Evolutionary conservation across 2,888 invertebrate genomes (phyloP).

Genomic region (Drosophila ustulata): DNA sequence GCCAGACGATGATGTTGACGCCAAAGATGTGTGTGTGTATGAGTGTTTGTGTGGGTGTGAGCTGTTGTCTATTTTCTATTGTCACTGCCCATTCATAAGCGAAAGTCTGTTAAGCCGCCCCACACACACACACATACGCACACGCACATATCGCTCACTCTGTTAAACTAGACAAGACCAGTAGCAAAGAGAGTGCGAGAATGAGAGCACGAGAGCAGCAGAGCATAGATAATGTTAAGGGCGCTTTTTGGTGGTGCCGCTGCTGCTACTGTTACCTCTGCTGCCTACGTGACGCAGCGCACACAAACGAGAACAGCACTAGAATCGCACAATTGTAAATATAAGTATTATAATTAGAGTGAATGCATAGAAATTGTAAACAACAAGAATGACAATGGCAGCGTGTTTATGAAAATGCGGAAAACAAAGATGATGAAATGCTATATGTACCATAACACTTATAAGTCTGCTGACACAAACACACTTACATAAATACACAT

Average conservation of each 20-base stretch:
- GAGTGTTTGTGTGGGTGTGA: conserved; percentile 28
- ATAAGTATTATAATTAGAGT: conserved; percentile 16
- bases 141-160: conserved; percentile 13
- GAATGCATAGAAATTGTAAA: conserved; percentile 26
- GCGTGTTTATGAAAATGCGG: not conserved
- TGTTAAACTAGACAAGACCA: conserved; percentile 36
- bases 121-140: conserved; percentile 9
- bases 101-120: conserved; percentile 51
- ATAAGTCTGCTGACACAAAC: conserved; percentile 16
- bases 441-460: conserved; percentile 15
- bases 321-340: conserved; percentile 53
- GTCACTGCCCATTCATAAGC: conserved; percentile 48
- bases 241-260: conserved; percentile 34
- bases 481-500: not conserved
- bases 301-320: conserved; percentile 46
- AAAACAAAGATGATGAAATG: conserved; percentile 11
- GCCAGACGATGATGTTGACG: conserved; percentile 33
- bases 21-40: conserved; percentile 15
- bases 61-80: conserved; percentile 42
- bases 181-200: conserved; percentile 13
- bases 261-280: not conserved
- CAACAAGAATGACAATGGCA: conserved; percentile 10
- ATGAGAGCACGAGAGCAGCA: conserved; percentile 19
- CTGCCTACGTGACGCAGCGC: conserved; percentile 68
- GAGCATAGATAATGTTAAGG: conserved; percentile 56